Evolutionary conservation across 2,888 invertebrate genomes (phyloP), one percentile per base, ranked within the genome.

Genomic region (Drosophila birchii): DNA sequence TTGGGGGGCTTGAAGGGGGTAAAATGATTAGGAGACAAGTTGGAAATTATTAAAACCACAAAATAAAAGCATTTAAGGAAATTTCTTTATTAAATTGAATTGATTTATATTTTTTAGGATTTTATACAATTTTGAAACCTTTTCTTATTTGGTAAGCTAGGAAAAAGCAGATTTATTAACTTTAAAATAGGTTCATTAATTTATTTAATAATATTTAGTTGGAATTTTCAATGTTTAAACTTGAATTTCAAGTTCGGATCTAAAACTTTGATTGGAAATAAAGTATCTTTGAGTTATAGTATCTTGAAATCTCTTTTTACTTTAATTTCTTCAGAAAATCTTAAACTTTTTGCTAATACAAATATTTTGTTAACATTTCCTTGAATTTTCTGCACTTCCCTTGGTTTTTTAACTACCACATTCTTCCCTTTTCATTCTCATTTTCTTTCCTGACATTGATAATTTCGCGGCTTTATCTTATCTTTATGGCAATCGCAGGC

Each of bases 381-480:
- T 5, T 14, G 60, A 41, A 32, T 57, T 58, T 26, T 5, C 2
- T 51, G 51, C 20, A 36, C 51, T 51, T 51, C 51, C 34, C 23
- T 41, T 41, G 39, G 18, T 16, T 58, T 5, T 32, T 23, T 67
- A 20, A 2, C 57, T 47, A n/a, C 12, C 43, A 47, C 55, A 56
- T 66, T 63, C 49, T 72, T 16, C 36, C 63, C 62, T 54, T 58
- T 58, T 20, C 29, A 53, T 64, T 44, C 20, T 2, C 44, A 20
- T 43, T 43, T 18, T 70, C 56, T 9, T 23, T 23, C 39, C 16
- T 64, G 75, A 78, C 75, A 78, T 80, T 70, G 88, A 80, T 84
- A 87, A 85, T 87, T 78, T 78, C 62, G 51, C 73, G 55, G 71
- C 73, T 57, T 88, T 88, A 88, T 89, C 89, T 88, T 81, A 86